These are phyloP conservation scores for Malurus leucopterus DNA, from an alignment of 2,797 vertebrate species.

Conservation along the genomic window DNA sequence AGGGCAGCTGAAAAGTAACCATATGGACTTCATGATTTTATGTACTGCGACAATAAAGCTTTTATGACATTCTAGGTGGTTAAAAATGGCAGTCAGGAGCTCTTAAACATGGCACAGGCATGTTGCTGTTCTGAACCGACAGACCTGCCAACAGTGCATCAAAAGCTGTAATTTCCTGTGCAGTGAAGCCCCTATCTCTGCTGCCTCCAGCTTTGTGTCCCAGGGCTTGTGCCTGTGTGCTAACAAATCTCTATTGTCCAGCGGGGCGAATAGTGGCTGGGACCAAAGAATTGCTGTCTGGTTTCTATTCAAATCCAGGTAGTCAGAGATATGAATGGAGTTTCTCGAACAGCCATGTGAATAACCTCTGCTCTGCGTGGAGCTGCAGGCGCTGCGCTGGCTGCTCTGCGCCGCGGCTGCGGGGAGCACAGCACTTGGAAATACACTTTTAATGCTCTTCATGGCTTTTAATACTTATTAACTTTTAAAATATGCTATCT, in stretches of 20 bases:
- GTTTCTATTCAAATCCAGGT: conserved; percentile 98
- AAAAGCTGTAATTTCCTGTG: conserved; percentile 96
- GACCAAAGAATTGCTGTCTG: conserved; percentile 87
- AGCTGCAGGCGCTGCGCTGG: background rate
- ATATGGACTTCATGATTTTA: conserved; percentile 63
- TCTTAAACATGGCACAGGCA: conserved; percentile 72
- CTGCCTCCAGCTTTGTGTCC: conserved; percentile 88
- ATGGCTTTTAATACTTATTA: background rate
- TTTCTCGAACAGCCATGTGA: conserved; percentile 71
- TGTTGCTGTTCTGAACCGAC: conserved; percentile 72
- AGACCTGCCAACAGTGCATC: conserved; percentile 84
- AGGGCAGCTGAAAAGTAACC: conserved; percentile 49
- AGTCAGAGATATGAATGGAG: conserved; percentile 79
- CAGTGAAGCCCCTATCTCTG: conserved; percentile 77
- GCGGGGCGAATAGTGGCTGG: conserved; percentile 82
- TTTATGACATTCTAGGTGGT: conserved; percentile 68
- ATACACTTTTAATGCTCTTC: conserved; percentile 4
- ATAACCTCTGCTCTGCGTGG: conserved; percentile 66
- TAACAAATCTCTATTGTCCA: conserved; percentile 96
- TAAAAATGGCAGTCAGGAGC: conserved; percentile 67
- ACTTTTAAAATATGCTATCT: background rate
- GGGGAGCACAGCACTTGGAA: background rate
- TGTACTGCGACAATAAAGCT: conserved; percentile 66
- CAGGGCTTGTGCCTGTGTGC: conserved; percentile 84
- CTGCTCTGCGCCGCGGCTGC: background rate